Conservation (phyloP, 2,113 vertebrate species). For the Loxodonta africana region DNA sequence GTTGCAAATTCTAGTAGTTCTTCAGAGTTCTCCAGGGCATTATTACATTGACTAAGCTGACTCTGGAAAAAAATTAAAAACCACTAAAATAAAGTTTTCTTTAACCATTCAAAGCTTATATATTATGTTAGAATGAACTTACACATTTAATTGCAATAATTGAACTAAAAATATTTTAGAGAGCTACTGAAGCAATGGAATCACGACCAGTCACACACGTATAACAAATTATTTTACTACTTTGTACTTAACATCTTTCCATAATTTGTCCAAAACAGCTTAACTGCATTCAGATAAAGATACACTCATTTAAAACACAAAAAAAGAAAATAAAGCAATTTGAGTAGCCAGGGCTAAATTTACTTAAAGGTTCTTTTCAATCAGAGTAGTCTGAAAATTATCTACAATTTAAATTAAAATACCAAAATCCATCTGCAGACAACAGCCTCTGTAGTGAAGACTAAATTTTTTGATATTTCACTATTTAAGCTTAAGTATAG, state of each 20-base stretch:
- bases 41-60: constrained; percentile 92
- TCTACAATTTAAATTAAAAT: constrained; percentile 5
- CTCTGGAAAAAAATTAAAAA: constrained; percentile 86
- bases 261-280: constrained; percentile 18
- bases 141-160: constrained; percentile 50
- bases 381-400: neutral
- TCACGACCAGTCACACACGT: neutral
- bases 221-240: neutral
- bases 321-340: constrained; percentile 46
- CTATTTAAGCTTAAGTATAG: constrained; percentile 32
- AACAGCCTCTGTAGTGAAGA: constrained; percentile 47
- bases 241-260: neutral
- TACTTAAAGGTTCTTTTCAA: constrained; percentile 23
- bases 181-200: constrained; percentile 29
- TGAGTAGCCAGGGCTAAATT: neutral
- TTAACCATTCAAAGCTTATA: constrained; percentile 7
- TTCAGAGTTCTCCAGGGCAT: constrained; percentile 93
- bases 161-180: constrained; percentile 2
- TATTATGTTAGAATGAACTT: constrained; percentile 53
- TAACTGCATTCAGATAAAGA: neutral
- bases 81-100: constrained; percentile 61
- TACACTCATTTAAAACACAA: constrained; percentile 16
- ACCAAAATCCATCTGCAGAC: constrained; percentile 37
- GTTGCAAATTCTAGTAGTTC: constrained; percentile 94
- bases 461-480: constrained; percentile 40